Conservation (phyloP, 2,113 vertebrate genomes). For the Scolopax mira region DNA sequence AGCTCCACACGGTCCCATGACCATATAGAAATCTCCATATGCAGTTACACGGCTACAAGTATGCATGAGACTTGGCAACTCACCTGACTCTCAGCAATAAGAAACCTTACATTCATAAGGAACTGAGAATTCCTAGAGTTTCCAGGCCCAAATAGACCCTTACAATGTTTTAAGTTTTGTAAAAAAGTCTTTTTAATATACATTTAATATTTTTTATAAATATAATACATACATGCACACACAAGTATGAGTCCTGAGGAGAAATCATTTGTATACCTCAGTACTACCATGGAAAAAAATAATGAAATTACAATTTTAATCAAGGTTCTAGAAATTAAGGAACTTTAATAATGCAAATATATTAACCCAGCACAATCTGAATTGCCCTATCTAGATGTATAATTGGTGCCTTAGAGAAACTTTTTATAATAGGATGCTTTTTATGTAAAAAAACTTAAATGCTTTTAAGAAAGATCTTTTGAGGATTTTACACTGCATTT, state of each 20-base stretch:
- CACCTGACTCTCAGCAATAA: neutral
- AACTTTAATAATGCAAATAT: neutral
- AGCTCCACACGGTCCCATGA: neutral
- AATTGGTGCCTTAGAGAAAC: neutral
- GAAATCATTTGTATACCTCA: neutral
- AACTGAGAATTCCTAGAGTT: neutral
- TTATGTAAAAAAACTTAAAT: neutral
- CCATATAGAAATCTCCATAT: neutral
- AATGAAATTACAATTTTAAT: neutral
- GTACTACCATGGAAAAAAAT: neutral
- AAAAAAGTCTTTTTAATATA: neutral
- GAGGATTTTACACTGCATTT: neutral
- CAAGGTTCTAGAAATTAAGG: neutral
- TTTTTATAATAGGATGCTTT: neutral
- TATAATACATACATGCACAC: neutral
- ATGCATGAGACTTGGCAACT: fast-evolving
- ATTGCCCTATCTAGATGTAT: neutral
- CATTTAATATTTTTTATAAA: neutral
- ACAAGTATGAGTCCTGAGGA: fast-evolving
- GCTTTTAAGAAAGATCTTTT: neutral
- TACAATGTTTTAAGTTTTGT: neutral
- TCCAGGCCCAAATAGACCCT: neutral
- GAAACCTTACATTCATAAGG: neutral
- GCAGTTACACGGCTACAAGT: neutral
- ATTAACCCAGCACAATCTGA: neutral